phyloP scores from a whole-genome alignment of 1,140 invertebrate genomes.

The Drosophila quadrilineata region DNA sequence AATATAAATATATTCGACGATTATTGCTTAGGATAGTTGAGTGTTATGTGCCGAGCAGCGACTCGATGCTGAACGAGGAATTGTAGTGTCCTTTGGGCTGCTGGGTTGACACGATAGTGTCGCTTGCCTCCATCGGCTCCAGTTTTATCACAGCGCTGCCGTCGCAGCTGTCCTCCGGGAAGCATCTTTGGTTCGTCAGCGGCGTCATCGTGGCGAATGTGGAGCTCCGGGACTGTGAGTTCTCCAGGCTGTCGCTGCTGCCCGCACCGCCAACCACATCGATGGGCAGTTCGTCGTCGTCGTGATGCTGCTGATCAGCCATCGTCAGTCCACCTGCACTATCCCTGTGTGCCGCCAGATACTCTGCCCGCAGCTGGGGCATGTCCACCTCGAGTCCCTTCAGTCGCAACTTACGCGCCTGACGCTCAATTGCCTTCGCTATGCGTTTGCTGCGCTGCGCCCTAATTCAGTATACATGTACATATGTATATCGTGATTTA shows the following conservation, averaged over 20 bases:
- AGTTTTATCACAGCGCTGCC: constrained; percentile 34
- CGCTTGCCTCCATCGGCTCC: neutral
- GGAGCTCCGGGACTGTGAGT: constrained; percentile 83
- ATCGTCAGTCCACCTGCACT: constrained; percentile 84
- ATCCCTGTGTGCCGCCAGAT: constrained; percentile 83
- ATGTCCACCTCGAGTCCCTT: constrained; percentile 94
- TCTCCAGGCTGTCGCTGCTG: constrained; percentile 83
- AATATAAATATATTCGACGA: constrained; percentile 8
- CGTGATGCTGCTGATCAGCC: constrained; percentile 83
- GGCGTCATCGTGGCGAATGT: constrained; percentile 82
- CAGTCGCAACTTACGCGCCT: constrained; percentile 93
- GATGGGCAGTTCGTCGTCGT: constrained; percentile 82
- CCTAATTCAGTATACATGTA: constrained; percentile 67
- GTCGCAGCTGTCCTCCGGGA: constrained; percentile 81
- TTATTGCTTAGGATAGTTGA: neutral
- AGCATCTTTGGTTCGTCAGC: constrained; percentile 37
- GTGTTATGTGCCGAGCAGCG: constrained; percentile 83
- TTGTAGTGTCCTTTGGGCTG: constrained; percentile 37
- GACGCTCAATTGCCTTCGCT: constrained; percentile 94
- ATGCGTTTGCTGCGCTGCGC: constrained; percentile 94
- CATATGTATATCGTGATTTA: too few relatives aligned
- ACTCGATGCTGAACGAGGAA: constrained; percentile 91
- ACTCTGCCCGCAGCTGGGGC: constrained; percentile 91
- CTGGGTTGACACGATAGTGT: neutral
- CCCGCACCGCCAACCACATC: constrained; percentile 83